Base-by-base conservation (phyloP, 1,140 invertebrate genomes). In the Hestina assimilis region DNA sequence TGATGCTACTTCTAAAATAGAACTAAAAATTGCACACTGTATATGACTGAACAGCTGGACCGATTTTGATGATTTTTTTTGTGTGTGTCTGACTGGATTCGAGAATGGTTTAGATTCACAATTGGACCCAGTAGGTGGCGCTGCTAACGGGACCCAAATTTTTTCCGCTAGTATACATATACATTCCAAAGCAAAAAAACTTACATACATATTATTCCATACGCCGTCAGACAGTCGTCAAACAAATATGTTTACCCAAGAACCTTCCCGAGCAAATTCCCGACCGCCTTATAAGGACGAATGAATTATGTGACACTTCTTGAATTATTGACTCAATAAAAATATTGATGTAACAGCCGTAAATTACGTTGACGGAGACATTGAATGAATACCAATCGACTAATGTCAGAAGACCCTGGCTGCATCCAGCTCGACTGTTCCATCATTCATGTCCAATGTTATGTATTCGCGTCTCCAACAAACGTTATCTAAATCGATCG, bases 301-400 rank as follows among this genome's bases (percentile, higher is more conserved):
- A 65, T 77, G 71, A 77, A 61, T 74, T 77, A 77, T 77, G 74
- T 66, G 74, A 77, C 74, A 52, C 47, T 21, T 17, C 19, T 50
- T 70, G 69, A 74, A 69, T 77, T 74, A 74, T 69, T 45, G 64
- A 72, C 29, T 59, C 59, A 63, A 68, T 69, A 69, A 66, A 69
- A 69, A 69, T 69, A 69, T 69, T 69, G 63, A 69, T 53, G 59
- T 56, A 46, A 58, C 56, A 40, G 47, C 59, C 61, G 52, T 69
- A 62, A 65, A 65, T 69, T 61, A 69, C 53, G 43, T 26, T 48
- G 45, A 56, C 29, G 47, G 61, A 48, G 60, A 67, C 65, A 59
- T 53, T 67, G 63, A 65, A 46, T 35, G 66, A 69, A 65, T 65
- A 65, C 57, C 52, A 62, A 69, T 69, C 24, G 59, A 56, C 52